These are phyloP conservation scores for Tenualosa thibaudeaui DNA, from an alignment of 2,797 vertebrate genomes.

Conservation along the genomic window DNA sequence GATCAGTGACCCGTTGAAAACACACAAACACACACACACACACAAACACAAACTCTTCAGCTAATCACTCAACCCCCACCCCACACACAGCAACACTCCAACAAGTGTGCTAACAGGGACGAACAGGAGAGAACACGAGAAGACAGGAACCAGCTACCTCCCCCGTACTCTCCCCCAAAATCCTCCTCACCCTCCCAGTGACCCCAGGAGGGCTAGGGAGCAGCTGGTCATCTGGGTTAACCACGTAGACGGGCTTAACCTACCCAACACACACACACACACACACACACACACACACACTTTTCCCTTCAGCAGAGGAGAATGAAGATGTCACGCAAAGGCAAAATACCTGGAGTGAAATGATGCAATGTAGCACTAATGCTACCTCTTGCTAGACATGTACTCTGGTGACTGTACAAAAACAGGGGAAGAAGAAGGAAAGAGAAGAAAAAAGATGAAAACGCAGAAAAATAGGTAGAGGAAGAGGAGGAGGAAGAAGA, in stretches of 20 bases:
- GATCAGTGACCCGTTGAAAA: background rate
- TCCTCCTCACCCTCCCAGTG: background rate
- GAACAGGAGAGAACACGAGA: background rate
- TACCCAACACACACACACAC: background rate
- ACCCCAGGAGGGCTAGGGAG: background rate
- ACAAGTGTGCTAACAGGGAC: slow-evolving; percentile 16
- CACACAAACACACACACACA: background rate
- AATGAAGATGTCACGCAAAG: background rate
- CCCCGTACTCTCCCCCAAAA: background rate
- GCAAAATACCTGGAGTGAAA: background rate
- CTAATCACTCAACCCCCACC: background rate
- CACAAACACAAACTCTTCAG: background rate
- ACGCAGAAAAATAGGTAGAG: too few species aligned
- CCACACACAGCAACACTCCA: background rate
- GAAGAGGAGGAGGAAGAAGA: too few species aligned
- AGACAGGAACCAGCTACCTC: slow-evolving; percentile 7
- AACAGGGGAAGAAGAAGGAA: background rate
- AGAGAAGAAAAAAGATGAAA: background rate
- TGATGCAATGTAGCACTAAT: background rate
- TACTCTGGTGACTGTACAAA: background rate
- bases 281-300: background rate
- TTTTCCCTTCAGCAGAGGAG: background rate
- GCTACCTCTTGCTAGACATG: background rate
- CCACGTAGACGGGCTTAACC: background rate
- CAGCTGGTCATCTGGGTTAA: background rate